These are phyloP conservation scores for Muscidifurax raptorellus DNA, from an alignment of 1,140 invertebrate genomes.

Conservation along the genomic window DNA sequence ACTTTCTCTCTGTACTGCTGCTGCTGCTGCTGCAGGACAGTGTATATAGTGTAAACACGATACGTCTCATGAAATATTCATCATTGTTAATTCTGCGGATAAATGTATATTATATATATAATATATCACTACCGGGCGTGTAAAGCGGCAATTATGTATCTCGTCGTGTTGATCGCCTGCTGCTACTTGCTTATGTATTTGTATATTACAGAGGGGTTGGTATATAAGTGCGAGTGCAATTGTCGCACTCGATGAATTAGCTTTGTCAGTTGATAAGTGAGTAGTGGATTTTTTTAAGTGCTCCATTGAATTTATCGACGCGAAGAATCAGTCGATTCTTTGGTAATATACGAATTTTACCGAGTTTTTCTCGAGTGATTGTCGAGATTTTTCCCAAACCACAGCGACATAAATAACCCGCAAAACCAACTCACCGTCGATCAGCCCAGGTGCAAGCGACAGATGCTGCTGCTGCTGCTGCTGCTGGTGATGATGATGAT, in stretches of 20 bases:
- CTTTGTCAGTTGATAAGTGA: not conserved
- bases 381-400: too few species aligned
- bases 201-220: too few species aligned
- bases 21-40: not conserved
- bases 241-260: not conserved
- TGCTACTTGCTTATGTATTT: too few species aligned
- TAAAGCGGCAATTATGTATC: not conserved
- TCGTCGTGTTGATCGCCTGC: not conserved
- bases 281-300: not conserved
- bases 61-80: constrained; percentile 30
- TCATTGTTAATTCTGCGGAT: not conserved
- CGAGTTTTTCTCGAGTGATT: too few species aligned
- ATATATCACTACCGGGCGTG: not conserved
- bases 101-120: constrained; percentile 26
- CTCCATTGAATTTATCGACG: too few species aligned
- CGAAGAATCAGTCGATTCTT: too few species aligned
- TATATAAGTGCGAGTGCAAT: too few species aligned
- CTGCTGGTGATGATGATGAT: too few species aligned
- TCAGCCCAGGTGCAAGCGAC: constrained; percentile 58
- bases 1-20: not conserved
- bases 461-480: constrained; percentile 67
- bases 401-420: not conserved
- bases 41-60: not conserved
- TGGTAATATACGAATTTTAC: too few species aligned
- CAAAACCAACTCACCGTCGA: constrained; percentile 66